A percentile compares a stretch with the other conserved stretches of the same genome.
phyloP scores from a whole-genome alignment of 1,140 invertebrate genomes.

The Eubasilissa regina region DNA sequence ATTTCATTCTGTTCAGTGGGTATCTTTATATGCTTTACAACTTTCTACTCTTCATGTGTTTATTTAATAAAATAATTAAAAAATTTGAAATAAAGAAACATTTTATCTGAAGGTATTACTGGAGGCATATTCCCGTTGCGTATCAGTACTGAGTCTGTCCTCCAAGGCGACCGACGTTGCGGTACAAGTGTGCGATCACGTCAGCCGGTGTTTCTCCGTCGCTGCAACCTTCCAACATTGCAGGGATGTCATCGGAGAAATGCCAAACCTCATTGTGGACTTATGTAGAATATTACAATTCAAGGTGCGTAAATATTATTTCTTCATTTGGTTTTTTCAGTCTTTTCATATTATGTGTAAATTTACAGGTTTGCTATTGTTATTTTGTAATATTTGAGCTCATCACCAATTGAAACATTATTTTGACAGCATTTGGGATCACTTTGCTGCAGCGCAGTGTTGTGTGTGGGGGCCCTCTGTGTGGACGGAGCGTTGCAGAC shows the following conservation, averaged over 20 bases:
- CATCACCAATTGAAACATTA: too few relatives aligned
- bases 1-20: not conserved
- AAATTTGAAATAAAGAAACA: too few relatives aligned
- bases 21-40: not conserved
- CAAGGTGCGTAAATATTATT: constrained; percentile 79
- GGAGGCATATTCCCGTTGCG: constrained; percentile 92
- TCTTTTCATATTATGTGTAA: too few relatives aligned
- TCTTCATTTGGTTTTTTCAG: too few relatives aligned
- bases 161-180: constrained; percentile 86
- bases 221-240: constrained; percentile 95
- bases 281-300: constrained; percentile 92
- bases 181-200: constrained; percentile 94
- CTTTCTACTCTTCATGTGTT: too few relatives aligned
- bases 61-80: too few relatives aligned
- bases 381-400: not conserved
- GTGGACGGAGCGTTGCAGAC: constrained; percentile 90
- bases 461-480: constrained; percentile 88
- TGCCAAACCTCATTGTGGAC: constrained; percentile 90
- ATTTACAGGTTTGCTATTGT: not conserved
- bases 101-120: constrained; percentile 78
- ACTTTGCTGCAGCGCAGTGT: constrained; percentile 86
- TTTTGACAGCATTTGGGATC: constrained; percentile 81
- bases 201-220: constrained; percentile 93
- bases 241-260: constrained; percentile 88
- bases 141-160: constrained; percentile 87